phyloP scores from a whole-genome alignment of 2,797 vertebrate species.

The Chiroxiphia lanceolata region DNA sequence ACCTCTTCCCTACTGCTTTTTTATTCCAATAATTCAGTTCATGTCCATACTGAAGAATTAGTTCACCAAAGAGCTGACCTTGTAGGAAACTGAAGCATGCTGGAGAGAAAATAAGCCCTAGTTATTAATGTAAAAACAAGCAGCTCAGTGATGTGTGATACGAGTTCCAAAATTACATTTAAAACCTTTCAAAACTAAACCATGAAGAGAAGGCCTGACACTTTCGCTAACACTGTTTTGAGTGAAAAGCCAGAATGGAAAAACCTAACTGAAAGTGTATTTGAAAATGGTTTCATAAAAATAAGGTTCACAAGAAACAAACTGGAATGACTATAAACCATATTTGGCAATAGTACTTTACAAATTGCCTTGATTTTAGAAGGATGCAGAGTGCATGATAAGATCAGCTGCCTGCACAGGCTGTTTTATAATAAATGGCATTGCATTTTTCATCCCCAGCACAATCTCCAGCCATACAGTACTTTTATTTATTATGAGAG shows the following conservation, averaged over 20 bases:
- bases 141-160: background rate
- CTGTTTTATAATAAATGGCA: background rate
- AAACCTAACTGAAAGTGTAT: constrained; percentile 3
- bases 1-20: background rate
- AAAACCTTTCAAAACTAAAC: background rate
- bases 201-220: background rate
- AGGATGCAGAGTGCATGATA: background rate
- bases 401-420: background rate
- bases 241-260: background rate
- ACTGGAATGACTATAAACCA: background rate
- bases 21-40: background rate
- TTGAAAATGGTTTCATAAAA: constrained; percentile 5
- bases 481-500: constrained; percentile 9
- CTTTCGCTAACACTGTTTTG: background rate
- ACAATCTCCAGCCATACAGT: background rate
- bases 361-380: background rate
- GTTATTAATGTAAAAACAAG: background rate
- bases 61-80: background rate
- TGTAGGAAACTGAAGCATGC: background rate
- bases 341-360: background rate
- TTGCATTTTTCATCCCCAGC: background rate
- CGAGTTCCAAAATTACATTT: background rate
- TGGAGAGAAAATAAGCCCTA: background rate
- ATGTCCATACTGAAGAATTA: background rate
- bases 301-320: background rate